phyloP scores from a whole-genome alignment of 1,140 invertebrate species.

The Bombus ignitus region DNA sequence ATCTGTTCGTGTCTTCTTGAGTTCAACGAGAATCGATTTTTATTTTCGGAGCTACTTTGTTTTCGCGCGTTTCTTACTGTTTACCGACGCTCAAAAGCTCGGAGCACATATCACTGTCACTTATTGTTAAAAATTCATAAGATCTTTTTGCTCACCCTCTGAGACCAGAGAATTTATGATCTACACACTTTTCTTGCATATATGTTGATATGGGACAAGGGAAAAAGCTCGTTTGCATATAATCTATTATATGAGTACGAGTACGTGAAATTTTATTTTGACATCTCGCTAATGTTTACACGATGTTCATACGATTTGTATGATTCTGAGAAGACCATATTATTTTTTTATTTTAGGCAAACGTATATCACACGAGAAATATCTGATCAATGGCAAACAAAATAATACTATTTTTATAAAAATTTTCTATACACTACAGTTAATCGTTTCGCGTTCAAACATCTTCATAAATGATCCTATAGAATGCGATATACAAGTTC shows the following conservation, averaged over 20 bases:
- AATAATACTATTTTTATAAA: not conserved
- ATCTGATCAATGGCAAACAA: not conserved
- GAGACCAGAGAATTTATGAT: not conserved
- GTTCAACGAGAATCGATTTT: not conserved
- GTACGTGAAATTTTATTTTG: not conserved
- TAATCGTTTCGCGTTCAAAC: too few relatives aligned
- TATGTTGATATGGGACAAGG: too few relatives aligned
- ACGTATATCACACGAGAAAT: not conserved
- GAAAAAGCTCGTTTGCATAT: not conserved
- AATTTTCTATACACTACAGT: not conserved
- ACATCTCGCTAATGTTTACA: not conserved
- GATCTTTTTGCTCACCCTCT: not conserved
- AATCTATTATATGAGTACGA: not conserved
- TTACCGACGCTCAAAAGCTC: not conserved
- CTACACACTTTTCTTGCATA: not conserved
- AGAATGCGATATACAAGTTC: not conserved
- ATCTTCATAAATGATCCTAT: too few relatives aligned
- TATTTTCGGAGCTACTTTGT: constrained; percentile 2
- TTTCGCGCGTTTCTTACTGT: not conserved
- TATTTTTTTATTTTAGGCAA: not conserved
- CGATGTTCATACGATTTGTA: not conserved
- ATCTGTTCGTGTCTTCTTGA: not conserved
- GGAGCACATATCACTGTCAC: constrained; percentile 8
- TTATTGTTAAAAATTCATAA: constrained; percentile 29
- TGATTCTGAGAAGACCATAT: not conserved